Evolutionary conservation across 2,797 vertebrate species (phyloP), one percentile per base, ranked within the genome.

Genomic region (Dendrocincla fuliginosa): DNA sequence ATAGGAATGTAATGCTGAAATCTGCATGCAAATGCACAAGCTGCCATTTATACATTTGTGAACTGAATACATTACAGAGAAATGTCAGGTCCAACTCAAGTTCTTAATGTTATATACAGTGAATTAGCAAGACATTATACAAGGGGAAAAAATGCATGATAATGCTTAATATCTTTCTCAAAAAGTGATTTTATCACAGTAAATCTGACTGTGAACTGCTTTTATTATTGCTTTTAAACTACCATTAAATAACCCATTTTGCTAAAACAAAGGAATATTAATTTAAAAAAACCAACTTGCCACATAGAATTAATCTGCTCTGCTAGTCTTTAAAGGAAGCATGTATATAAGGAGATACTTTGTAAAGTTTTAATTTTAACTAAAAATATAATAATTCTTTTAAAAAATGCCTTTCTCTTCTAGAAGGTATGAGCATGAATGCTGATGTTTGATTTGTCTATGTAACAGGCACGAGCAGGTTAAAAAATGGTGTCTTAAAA

Each of bases 11-110:
- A 95, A 76, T 77, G 70, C 76, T 68, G 75, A 92, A 92, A 95
- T 94, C 69, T 97, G 17, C 96, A 94, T 97, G 96, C 95, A 93
- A 88, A 89, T 87, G 76, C 47, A 67, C 65, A 91, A 68, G 79
- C 89, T 96, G 87, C 55, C 89, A 91, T 95, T 93, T 93, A 44
- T 30, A 39, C 42, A 35, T 96, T 95, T 96, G 83, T 92, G 80
- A 97, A 88, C 70, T 86, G 82, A 96, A 96, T 90, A 93, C 93
- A 83, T 90, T 74, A 93, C 49, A 67, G 74, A 92, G 41, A 89
- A 81, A 93, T 91, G 92, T 95, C 80, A 84, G 71, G 87, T 87
- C 71, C 32, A 24, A 50, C 90, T 79, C 55, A 57, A 88, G 65
- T 87, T 95, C 93, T 95, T 96, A 87, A 83, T 93, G 39, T 84